These are phyloP conservation scores for Sapajus apella DNA, from an alignment of 2,113 vertebrate genomes.

Conservation along the genomic window DNA sequence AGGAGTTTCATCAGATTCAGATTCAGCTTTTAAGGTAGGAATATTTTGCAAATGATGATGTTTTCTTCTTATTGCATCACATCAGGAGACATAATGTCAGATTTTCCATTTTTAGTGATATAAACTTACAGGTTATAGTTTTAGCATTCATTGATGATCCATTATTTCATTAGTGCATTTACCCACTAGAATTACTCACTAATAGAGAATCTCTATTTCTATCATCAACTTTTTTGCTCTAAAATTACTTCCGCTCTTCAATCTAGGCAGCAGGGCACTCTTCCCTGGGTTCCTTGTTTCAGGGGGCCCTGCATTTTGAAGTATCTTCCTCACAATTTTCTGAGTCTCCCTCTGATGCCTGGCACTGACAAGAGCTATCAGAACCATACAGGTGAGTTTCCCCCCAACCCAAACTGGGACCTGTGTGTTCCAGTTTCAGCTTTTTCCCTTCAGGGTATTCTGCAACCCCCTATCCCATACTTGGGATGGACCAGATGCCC, in stretches of 20 bases:
- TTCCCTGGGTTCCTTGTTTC: not conserved
- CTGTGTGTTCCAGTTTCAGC: not conserved
- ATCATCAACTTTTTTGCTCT: not conserved
- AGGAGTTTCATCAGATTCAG: not conserved
- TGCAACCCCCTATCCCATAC: not conserved
- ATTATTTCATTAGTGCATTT: not conserved
- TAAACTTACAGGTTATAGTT: not conserved
- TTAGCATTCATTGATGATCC: not conserved
- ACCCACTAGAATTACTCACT: not conserved
- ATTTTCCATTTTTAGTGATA: not conserved
- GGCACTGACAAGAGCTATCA: not conserved
- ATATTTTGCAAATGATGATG: not conserved
- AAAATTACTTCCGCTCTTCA: not conserved
- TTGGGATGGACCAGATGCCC: not conserved
- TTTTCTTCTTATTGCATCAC: not conserved
- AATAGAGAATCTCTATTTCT: not conserved
- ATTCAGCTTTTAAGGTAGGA: not conserved
- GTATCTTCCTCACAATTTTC: not conserved
- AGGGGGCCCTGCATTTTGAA: not conserved
- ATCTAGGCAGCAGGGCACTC: not conserved
- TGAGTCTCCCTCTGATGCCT: not conserved
- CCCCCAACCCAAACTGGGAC: not conserved
- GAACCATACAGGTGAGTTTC: not conserved
- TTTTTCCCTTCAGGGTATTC: not conserved
- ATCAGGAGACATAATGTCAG: not conserved